Conservation (phyloP, 2,888 invertebrate genomes). For the Papilio protenor region DNA sequence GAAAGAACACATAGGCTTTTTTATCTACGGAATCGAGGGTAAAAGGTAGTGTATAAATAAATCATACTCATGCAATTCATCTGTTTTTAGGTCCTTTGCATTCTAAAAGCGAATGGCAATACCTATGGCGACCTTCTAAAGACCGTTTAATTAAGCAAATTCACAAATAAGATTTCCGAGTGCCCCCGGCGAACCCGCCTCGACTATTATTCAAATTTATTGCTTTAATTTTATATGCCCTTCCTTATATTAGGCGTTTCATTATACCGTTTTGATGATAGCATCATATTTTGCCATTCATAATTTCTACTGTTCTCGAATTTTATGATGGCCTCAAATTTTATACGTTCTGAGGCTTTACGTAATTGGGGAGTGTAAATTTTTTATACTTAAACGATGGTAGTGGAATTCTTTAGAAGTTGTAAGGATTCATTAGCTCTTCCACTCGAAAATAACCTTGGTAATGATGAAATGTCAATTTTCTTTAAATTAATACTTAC, state of each 20-base stretch:
- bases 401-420: not conserved
- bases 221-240: constrained; percentile 72
- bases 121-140: constrained; percentile 50
- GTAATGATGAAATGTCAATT: not conserved
- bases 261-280: constrained; percentile 68
- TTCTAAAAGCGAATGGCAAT: constrained; percentile 45
- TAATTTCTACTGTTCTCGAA: constrained; percentile 47
- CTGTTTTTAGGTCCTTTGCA: constrained; percentile 42
- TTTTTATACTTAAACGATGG: constrained; percentile 25
- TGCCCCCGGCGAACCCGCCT: constrained; percentile 46
- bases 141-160: constrained; percentile 55
- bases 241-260: constrained; percentile 63
- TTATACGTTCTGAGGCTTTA: constrained; percentile 34
- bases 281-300: constrained; percentile 54
- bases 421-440: not conserved
- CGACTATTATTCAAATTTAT: constrained; percentile 69
- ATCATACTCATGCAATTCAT: not conserved
- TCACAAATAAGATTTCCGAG: constrained; percentile 55
- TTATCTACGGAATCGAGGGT: too few species aligned
- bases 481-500: not conserved
- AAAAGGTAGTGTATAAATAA: not conserved
- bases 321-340: constrained; percentile 42
- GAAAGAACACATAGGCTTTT: too few species aligned
- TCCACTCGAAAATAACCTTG: not conserved
- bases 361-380: constrained; percentile 19